These are phyloP conservation scores for Amblyjoppa fuscipennis DNA, from an alignment of 2,888 invertebrate species.

Conservation along the genomic window DNA sequence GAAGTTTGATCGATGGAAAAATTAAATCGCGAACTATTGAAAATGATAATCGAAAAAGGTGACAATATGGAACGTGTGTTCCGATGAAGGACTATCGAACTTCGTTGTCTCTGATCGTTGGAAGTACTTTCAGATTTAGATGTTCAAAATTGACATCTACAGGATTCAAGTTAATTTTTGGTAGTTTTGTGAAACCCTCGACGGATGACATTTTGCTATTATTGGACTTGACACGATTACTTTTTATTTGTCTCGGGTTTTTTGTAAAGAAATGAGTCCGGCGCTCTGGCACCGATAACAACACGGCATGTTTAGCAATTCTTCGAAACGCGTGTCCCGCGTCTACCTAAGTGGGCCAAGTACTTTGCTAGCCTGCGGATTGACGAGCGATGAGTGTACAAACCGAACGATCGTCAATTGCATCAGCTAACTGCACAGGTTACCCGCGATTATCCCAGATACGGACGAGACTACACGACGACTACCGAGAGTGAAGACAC, in stretches of 20 bases:
- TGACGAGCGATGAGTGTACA: constrained; percentile 79
- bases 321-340: constrained; percentile 72
- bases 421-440: constrained; percentile 70
- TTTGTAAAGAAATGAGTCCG: constrained; percentile 29
- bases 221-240: background rate
- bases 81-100: background rate
- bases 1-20: background rate
- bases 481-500: constrained; percentile 41
- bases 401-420: constrained; percentile 66
- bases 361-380: constrained; percentile 77
- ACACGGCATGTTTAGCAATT: constrained; percentile 75
- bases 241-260: constrained; percentile 1
- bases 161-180: background rate
- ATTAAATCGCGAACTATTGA: background rate
- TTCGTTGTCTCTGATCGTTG: background rate
- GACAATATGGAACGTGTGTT: too few species aligned
- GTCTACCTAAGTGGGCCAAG: constrained; percentile 82
- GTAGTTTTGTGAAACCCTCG: background rate
- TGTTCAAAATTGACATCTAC: background rate
- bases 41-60: background rate
- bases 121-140: background rate
- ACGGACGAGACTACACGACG: constrained; percentile 64
- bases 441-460: constrained; percentile 70
- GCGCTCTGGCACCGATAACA: constrained; percentile 31
- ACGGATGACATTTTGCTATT: constrained; percentile 12